Evolutionary conservation across 2,797 vertebrate species (phyloP).

Genomic region (Hipposideros larvatus): DNA sequence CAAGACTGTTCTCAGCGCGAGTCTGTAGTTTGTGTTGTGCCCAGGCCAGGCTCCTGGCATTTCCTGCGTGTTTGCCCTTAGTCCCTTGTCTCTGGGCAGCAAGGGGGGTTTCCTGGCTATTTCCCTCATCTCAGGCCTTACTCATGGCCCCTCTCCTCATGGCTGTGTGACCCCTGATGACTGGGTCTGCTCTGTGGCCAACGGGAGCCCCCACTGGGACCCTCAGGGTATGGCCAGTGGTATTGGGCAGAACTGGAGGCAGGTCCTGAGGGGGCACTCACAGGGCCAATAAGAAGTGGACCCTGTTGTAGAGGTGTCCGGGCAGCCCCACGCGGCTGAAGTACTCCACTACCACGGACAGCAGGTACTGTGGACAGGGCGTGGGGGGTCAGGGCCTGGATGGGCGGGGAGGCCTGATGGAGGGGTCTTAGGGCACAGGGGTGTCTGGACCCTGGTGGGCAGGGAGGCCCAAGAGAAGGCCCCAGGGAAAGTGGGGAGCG

Average conservation of each 20-base stretch:
- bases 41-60: background rate
- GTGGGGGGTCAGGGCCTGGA: background rate
- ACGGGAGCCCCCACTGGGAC: background rate
- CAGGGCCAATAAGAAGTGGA: slow-evolving; percentile 78
- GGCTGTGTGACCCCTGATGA: background rate
- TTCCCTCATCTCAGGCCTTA: background rate
- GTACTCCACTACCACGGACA: slow-evolving; percentile 78
- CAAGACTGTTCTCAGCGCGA: accelerated
- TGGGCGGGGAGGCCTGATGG: background rate
- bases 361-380: slow-evolving; percentile 53
- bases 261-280: background rate
- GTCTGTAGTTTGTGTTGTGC: background rate
- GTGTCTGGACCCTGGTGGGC: background rate
- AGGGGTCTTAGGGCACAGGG: too few relatives aligned
- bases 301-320: slow-evolving; percentile 70
- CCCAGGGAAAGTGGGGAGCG: background rate
- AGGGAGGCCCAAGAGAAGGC: background rate
- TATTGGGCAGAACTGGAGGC: background rate
- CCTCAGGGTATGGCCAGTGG: background rate
- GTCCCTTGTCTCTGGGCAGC: background rate
- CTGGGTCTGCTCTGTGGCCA: background rate
- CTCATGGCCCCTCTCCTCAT: background rate
- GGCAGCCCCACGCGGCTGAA: slow-evolving; percentile 60
- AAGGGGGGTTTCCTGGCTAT: background rate
- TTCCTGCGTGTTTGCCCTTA: background rate